Base-by-base conservation (phyloP, 2,797 vertebrate species). In the Cyprinodon diabolis region DNA sequence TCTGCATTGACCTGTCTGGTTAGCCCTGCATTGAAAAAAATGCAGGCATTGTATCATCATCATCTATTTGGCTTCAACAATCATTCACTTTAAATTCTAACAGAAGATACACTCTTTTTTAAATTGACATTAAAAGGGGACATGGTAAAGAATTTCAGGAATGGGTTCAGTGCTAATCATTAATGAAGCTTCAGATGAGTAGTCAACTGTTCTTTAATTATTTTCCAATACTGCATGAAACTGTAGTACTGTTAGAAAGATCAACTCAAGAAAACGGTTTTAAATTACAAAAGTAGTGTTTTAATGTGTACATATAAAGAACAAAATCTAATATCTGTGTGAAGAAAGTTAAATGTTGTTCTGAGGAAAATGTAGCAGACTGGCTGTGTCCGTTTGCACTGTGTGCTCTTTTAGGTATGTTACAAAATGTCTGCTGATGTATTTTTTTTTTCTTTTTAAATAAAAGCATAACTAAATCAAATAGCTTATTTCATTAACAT, bases 381-480 rank as follows among this genome's bases (percentile, higher is more conserved):
- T 69, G 83, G 81, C 79, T 76, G 70, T 58, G 8, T 58, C 30
- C 30, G 47, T 67, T 66, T 23, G 65, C 65, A 67, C 45, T 49
- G 35, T 86, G 69, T 72, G 56, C 49, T 71, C 43, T 80, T 65
- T 77, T 78, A 82, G 66, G 58, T 79, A 72, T 80, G 69, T 81
- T 56, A 58, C 75, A 77, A 70, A 63, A 73, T 86, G 79, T 84
- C 71, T 77, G 71, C 63, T 69, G 3, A 58, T 47, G 63, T 55
- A 37, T 79, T 74, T 55, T 86, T 71, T 89, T 71, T 52, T 81
- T 30, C 30, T 89, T 86, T 93, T 76, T 63, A 72, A 87, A 90
- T 88, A 91, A 87, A 91, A 71, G 74, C 78, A 30, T 87, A 72
- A 85, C n/a, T 55, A 81, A 79, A 73, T 76, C 30, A 11, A 74